These are phyloP conservation scores for Nyctereutes procyonoides DNA, from an alignment of 2,113 vertebrate species.

Conservation along the genomic window DNA sequence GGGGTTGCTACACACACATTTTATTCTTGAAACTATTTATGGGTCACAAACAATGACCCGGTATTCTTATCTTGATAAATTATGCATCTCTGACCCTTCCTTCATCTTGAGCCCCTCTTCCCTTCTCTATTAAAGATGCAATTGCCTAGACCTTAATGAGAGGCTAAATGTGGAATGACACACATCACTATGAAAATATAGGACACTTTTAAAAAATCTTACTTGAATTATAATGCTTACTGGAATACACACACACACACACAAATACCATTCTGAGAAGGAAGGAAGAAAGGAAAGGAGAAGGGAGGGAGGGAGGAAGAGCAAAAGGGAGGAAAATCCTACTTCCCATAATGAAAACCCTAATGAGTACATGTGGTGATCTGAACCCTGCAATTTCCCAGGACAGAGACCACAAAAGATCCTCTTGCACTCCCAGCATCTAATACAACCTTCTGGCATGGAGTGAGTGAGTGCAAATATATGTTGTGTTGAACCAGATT, in stretches of 20 bases:
- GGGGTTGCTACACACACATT: neutral
- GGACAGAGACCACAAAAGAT: neutral
- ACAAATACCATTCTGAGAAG: neutral
- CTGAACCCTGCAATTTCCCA: neutral
- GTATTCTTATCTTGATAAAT: neutral
- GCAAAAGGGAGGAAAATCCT: neutral
- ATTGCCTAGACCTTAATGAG: constrained; percentile 4
- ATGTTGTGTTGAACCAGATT: neutral
- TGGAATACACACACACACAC: neutral
- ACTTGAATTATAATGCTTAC: neutral
- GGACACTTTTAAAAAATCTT: neutral
- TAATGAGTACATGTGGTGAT: neutral
- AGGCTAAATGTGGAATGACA: constrained; percentile 38
- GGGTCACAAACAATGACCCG: neutral
- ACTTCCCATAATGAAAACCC: neutral
- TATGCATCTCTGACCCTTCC: neutral
- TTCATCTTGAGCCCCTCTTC: neutral
- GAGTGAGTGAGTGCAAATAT: neutral
- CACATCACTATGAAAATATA: neutral
- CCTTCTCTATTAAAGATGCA: neutral
- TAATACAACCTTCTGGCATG: neutral
- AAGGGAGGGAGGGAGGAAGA: neutral
- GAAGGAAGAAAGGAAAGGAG: neutral
- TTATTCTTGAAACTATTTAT: neutral
- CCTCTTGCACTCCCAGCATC: neutral